Conservation (phyloP, 2,888 invertebrate species). For the Calameuta filiformis region DNA sequence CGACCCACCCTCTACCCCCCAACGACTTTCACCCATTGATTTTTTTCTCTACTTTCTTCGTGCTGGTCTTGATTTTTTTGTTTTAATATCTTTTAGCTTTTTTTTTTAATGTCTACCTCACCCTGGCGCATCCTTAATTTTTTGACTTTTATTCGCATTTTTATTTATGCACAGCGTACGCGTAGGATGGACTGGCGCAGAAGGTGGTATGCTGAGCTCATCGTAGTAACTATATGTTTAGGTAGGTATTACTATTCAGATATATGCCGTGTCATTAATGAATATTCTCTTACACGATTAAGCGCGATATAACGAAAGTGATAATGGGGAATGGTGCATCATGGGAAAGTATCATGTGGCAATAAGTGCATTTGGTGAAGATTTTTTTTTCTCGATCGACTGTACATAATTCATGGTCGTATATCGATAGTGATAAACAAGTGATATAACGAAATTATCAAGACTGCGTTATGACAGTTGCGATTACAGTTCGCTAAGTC, state of each 20-base stretch:
- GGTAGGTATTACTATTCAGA: background rate
- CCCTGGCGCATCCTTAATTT: background rate
- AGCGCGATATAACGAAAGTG: background rate
- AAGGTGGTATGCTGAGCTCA: background rate
- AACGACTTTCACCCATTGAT: background rate
- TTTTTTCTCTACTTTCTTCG: constrained; percentile 39
- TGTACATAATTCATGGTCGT: background rate
- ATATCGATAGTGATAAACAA: background rate
- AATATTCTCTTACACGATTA: background rate
- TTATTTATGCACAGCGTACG: background rate
- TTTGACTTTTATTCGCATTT: background rate
- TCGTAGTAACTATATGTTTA: background rate
- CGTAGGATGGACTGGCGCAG: background rate
- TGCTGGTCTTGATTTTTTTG: constrained; percentile 25
- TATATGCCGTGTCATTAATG: background rate
- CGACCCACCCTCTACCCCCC: constrained; percentile 18
- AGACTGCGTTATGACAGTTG: background rate
- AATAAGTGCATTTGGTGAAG: background rate
- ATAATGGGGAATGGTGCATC: background rate
- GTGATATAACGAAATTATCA: background rate
- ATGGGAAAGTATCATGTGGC: background rate
- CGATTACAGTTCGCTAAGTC: background rate
- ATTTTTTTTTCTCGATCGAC: background rate
- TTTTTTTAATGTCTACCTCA: background rate
- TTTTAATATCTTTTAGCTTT: constrained; percentile 16